Evolutionary conservation across 2,888 invertebrate genomes (phyloP), one percentile per base, ranked within the genome.

Genomic region (Marronus borbonicus): DNA sequence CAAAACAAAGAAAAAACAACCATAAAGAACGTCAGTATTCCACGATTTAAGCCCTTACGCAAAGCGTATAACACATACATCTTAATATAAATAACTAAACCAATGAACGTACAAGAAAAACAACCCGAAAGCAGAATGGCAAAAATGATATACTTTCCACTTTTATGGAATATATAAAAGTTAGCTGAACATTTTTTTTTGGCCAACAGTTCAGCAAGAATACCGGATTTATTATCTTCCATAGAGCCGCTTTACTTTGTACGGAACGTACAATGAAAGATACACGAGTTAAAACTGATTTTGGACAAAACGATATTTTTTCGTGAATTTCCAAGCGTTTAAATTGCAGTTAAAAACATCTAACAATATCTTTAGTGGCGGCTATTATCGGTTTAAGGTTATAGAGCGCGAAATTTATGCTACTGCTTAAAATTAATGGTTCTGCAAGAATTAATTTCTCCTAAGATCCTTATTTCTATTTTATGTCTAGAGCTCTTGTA

Each of bases 171-270:
- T 49, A 49, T 50, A 68, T 68, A 68, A 68, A 49, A 68, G 68
- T 68, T 44, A 68, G 49, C 17, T 5, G 49, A 24, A 24, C 12
- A 50, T 12, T 68, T 50, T 50, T 24, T 68, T 68, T 44, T 24
- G 49, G 2, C 24, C 20, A 8, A 12, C 17, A 8, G 10, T 44
- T 49, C 44, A 17, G 12, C 24, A 49, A 2, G 44, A 68, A 68
- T 68, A 68, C 68, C 10, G 68, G 50, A 68, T 68, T 68, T 68
- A 49, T 49, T 68, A 68, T 44, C 36, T 24, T 68, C 50, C 24
- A 17, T 49, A 24, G 24, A 14, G 17, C 49, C 50, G 49, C 44
- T 50, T 68, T 50, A 44, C 44, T 49, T 49, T 68, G 44, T 68
- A 24, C 36, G 24, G 10, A 44, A 12, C 8, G 44, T 8, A 3